These are phyloP conservation scores for Aythya baeri DNA, from an alignment of 2,113 vertebrate genomes.

Conservation along the genomic window DNA sequence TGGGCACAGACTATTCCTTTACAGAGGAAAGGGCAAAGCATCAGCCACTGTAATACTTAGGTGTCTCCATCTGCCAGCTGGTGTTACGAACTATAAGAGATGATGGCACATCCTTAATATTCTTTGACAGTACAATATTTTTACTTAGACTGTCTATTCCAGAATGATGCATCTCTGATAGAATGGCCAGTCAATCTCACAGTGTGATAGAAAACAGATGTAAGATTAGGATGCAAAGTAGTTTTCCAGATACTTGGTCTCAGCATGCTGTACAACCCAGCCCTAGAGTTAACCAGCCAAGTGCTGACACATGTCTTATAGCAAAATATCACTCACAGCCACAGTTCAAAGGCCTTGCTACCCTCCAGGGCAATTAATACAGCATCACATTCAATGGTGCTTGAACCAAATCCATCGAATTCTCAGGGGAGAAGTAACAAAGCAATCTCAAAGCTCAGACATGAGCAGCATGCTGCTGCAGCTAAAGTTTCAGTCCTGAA, in stretches of 20 bases:
- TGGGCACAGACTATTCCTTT: conserved; percentile 4
- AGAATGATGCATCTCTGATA: conserved; percentile 71
- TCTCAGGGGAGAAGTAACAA: conserved; percentile 78
- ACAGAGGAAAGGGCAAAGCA: conserved; percentile 19
- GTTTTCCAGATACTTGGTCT: conserved; percentile 83
- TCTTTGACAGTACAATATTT: conserved; percentile 76
- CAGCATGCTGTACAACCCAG: conserved; percentile 79
- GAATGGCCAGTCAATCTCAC: conserved; percentile 80
- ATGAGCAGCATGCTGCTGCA: conserved; percentile 67
- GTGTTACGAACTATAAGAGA: conserved; percentile 46
- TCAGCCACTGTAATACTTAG: conserved; percentile 18
- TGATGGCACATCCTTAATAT: conserved; percentile 73
- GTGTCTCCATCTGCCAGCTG: conserved; percentile 65
- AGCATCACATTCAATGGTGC: conserved; percentile 84
- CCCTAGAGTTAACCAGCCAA: conserved; percentile 81
- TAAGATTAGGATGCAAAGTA: conserved; percentile 84
- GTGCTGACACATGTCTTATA: conserved; percentile 85
- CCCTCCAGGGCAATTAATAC: conserved; percentile 88
- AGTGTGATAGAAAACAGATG: conserved; percentile 84
- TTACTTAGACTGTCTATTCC: conserved; percentile 64
- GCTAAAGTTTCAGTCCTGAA: conserved; percentile 57
- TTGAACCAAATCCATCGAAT: conserved; percentile 82
- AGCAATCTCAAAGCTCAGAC: conserved; percentile 74
- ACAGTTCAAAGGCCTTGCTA: conserved; percentile 86
- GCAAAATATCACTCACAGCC: conserved; percentile 86